Conservation (phyloP, 2,888 invertebrate species). For the Brachylomia viminalis region DNA sequence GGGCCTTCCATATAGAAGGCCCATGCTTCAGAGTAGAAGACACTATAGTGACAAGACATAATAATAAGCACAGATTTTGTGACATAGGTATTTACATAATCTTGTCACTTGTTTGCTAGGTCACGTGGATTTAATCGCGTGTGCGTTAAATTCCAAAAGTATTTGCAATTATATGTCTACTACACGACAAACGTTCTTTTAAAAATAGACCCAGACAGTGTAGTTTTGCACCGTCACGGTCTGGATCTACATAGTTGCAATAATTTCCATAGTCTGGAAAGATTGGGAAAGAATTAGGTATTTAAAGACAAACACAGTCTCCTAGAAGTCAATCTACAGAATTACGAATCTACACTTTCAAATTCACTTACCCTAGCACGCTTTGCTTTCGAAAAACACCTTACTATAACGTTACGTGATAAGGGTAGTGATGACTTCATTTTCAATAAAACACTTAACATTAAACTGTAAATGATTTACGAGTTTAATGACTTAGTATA, state of each 20-base stretch:
- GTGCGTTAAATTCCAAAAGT: conserved; percentile 15
- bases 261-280: background rate
- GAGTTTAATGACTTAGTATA: conserved; percentile 38
- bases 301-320: background rate
- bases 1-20: background rate
- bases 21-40: background rate
- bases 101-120: background rate
- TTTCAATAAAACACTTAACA: conserved; percentile 26
- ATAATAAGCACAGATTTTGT: background rate
- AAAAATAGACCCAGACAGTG: conserved; percentile 35
- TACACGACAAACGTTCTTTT: conserved; percentile 2
- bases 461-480: conserved; percentile 10
- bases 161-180: background rate
- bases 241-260: background rate
- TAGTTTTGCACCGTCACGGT: background rate
- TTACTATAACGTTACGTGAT: background rate
- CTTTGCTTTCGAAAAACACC: conserved; percentile 11
- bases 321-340: background rate
- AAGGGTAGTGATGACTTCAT: background rate
- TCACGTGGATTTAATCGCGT: background rate
- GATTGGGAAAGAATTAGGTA: background rate
- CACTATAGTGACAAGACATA: background rate
- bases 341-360: background rate
- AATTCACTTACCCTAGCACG: background rate
- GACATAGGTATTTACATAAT: conserved; percentile 1